Evolutionary conservation across 2,113 vertebrate species (phyloP).

Genomic region (Deroptyus accipitrinus): DNA sequence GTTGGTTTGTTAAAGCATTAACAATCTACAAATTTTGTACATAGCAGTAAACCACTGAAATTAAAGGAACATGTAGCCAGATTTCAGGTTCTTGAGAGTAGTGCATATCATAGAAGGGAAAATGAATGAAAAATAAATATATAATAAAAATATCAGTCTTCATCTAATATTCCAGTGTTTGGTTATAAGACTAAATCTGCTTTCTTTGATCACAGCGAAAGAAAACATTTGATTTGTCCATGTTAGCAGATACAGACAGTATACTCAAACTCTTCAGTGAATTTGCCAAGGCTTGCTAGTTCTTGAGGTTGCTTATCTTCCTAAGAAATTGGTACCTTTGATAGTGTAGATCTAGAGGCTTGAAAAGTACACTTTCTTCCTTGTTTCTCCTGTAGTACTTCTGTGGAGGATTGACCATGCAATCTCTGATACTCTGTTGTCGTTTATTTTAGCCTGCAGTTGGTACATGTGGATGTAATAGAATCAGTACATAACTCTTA

Average conservation of each 20-base stretch:
- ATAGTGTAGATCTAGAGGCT: background rate
- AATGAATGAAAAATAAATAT: background rate
- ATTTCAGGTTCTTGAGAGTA: background rate
- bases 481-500: background rate
- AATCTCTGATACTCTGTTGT: background rate
- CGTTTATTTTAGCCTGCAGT: background rate
- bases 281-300: background rate
- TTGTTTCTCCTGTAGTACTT: background rate
- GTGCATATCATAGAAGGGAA: background rate
- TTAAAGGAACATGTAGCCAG: background rate
- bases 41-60: background rate
- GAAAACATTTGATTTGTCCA: background rate
- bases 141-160: background rate
- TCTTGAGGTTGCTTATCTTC: background rate
- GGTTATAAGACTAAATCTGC: background rate
- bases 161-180: background rate
- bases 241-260: background rate
- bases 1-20: background rate
- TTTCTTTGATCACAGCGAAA: background rate
- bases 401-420: fast-evolving
- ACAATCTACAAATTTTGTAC: background rate
- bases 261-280: background rate
- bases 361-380: background rate
- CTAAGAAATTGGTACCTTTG: background rate
- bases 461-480: background rate